These are phyloP conservation scores for Pocota personata DNA, from an alignment of 2,888 invertebrate species.

Conservation along the genomic window DNA sequence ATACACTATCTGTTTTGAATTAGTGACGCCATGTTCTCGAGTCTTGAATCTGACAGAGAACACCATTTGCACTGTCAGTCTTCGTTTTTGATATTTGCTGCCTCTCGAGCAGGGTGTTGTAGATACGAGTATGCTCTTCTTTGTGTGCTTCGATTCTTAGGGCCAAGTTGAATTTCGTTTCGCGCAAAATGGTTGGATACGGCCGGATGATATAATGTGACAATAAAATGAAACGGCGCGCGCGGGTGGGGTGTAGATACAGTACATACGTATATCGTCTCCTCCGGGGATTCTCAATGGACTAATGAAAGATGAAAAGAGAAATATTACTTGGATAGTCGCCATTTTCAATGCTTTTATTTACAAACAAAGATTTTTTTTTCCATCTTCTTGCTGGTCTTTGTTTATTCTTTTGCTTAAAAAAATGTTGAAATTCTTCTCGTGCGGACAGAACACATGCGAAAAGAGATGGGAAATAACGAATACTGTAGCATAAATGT, in stretches of 20 bases:
- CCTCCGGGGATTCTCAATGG: background rate
- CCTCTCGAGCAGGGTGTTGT: conserved; percentile 7
- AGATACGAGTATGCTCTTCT: background rate
- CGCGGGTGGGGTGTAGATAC: background rate
- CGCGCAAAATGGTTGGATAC: conserved; percentile 60
- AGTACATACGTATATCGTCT: too few relatives aligned
- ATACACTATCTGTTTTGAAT: conserved; percentile 75
- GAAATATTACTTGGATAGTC: conserved; percentile 33
- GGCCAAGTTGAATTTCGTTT: conserved; percentile 20
- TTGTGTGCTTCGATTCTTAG: conserved; percentile 15
- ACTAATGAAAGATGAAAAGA: conserved; percentile 66
- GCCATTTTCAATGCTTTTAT: conserved; percentile 52
- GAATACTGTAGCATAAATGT: background rate
- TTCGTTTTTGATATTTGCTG: background rate
- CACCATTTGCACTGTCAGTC: conserved; percentile 66
- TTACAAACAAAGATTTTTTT: conserved; percentile 44
- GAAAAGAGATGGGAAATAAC: background rate
- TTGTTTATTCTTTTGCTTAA: background rate
- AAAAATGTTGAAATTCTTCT: background rate
- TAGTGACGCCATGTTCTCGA: conserved; percentile 75
- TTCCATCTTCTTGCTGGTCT: background rate
- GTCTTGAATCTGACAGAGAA: conserved; percentile 68
- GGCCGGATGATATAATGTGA: conserved; percentile 71
- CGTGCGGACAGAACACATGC: background rate
- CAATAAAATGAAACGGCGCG: conserved; percentile 57